Conservation (phyloP, 2,113 vertebrate species). For the Chamaetylas fuelleborni region DNA sequence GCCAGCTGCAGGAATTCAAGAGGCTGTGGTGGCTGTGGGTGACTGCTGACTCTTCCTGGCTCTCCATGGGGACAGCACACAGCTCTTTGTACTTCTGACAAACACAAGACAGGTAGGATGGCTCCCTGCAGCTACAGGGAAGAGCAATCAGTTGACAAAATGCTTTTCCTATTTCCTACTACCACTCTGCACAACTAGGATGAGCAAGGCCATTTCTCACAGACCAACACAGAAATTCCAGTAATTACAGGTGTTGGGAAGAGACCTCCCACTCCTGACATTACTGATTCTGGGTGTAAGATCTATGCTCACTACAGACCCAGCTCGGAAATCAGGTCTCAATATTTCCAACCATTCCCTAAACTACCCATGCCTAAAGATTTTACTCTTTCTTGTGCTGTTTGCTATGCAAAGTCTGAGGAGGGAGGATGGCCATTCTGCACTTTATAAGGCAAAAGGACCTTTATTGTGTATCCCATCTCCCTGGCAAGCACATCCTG, state of each 20-base stretch:
- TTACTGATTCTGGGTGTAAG: background rate
- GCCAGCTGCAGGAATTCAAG: background rate
- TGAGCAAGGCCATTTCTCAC: background rate
- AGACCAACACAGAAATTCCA: background rate
- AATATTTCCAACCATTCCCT: background rate
- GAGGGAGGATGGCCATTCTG: background rate
- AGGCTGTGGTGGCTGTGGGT: background rate
- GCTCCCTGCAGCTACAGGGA: background rate
- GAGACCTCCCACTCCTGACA: background rate
- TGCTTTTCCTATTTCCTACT: background rate
- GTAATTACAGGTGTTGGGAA: background rate
- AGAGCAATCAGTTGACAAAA: background rate
- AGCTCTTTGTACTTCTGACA: background rate
- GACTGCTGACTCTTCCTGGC: background rate
- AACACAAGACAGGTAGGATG: rapidly evolving
- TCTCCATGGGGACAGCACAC: rapidly evolving
- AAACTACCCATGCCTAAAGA: background rate
- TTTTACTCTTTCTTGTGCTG: background rate
- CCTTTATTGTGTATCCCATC: background rate
- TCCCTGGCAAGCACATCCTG: background rate
- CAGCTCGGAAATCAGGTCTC: background rate
- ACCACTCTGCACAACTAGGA: background rate
- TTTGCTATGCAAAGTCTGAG: background rate
- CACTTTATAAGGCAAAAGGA: background rate
- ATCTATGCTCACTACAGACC: background rate